phyloP scores from a whole-genome alignment of 2,113 vertebrate species.

The Anolis carolinensis region DNA sequence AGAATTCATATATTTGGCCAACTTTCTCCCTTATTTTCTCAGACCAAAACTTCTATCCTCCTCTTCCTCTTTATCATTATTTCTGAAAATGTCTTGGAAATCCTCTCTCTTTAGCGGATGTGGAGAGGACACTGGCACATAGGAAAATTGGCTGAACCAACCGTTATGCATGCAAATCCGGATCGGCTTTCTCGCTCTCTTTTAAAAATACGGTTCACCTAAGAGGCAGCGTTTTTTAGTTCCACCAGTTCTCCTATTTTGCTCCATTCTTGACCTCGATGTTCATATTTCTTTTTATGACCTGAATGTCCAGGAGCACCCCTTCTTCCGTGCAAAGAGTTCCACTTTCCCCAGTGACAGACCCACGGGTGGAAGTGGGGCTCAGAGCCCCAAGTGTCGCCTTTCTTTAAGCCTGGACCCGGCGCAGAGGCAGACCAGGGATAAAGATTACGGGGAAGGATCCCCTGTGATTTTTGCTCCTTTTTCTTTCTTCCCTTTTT shows the following conservation, averaged over 20 bases:
- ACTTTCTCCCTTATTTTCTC: conserved; percentile 28
- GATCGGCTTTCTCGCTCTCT: neutral
- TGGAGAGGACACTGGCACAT: conserved; percentile 6
- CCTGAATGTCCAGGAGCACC: too few species aligned
- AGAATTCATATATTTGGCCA: conserved; percentile 47
- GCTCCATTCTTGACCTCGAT: neutral
- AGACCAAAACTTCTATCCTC: neutral
- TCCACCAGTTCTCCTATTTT: too few species aligned
- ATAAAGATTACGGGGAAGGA: conserved; percentile 76
- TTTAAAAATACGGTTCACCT: conserved; percentile 32
- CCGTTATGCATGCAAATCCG: conserved; percentile 56
- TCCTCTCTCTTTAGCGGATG: conserved; percentile 50
- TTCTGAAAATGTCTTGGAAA: conserved; percentile 50
- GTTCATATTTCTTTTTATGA: too few species aligned
- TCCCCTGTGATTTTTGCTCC: conserved; percentile 66
- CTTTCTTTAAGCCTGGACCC: conserved; percentile 58
- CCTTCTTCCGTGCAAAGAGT: too few species aligned
- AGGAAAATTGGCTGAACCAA: conserved; percentile 12
- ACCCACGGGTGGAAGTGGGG: neutral
- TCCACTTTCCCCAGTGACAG: neutral
- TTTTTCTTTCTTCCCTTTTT: conserved; percentile 5
- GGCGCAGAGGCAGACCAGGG: conserved; percentile 68
- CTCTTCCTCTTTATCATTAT: neutral
- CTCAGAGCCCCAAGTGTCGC: conserved; percentile 6
- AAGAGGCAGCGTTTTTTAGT: conserved; percentile 13